These are phyloP conservation scores for Ophiothrix spiculata DNA, from an alignment of 35 echinoderm and acorn worm species.

Conservation along the genomic window DNA sequence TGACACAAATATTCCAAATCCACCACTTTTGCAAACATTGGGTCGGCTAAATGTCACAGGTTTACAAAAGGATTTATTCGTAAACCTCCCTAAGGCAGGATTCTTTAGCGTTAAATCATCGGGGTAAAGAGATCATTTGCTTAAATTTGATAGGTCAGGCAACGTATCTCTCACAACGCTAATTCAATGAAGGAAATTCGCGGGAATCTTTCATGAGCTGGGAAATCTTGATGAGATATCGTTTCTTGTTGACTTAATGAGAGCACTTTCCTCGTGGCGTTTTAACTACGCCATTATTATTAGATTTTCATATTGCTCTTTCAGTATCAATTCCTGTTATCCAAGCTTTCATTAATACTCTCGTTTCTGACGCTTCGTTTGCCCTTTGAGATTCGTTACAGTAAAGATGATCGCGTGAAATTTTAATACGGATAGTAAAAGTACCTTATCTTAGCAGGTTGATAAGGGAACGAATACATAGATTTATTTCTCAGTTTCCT, in stretches of 20 bases:
- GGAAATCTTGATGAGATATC: background rate
- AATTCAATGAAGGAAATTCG: background rate
- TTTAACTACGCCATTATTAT: background rate
- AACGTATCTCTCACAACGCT: background rate
- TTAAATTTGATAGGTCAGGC: background rate
- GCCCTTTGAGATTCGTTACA: background rate
- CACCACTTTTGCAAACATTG: background rate
- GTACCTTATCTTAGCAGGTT: too few relatives aligned
- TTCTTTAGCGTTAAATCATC: background rate
- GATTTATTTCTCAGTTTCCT: too few relatives aligned
- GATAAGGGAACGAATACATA: too few relatives aligned
- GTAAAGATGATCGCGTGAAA: too few relatives aligned
- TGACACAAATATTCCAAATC: constrained; percentile 13
- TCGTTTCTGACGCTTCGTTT: background rate
- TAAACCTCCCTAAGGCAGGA: background rate
- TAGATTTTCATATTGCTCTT: constrained; percentile 4
- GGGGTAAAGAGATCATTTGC: background rate
- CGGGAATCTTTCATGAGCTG: background rate
- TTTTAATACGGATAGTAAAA: too few relatives aligned
- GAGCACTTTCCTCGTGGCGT: background rate
- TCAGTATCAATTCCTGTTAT: background rate
- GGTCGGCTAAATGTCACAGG: background rate
- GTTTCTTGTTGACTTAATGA: background rate
- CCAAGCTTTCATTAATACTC: background rate
- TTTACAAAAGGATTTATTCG: background rate